Base-by-base conservation (phyloP, 1,140 invertebrate species). In the Venturia canescens region DNA sequence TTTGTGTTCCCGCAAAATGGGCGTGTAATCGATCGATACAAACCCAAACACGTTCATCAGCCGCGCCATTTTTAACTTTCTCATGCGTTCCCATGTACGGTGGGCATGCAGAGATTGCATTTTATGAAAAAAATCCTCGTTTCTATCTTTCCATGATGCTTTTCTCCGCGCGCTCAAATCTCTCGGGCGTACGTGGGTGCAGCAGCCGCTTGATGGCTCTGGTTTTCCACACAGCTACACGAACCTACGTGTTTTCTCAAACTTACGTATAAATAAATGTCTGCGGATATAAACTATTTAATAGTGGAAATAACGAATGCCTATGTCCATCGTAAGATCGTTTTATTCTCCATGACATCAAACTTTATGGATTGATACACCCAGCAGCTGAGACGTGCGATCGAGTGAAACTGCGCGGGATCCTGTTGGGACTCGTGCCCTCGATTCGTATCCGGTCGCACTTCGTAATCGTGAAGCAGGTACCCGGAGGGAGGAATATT, bases 1-100 rank as follows among this genome's bases (percentile, higher is more conserved):
- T 18, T 53, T 27, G 60, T 63, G 15, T 6, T 23, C 23, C 1
- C 60, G 13, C 38, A 44, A 44, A 44, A 23, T 6, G 26, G 4
- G 3, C n/a, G 50, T 23, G 15, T 63, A n/a, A 63, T 63, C 16
- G 60, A 11, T 23, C 9, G 15, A 23, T 63, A 63, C 27, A 63
- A 63, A 26, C 60, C 60, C 7, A 63, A 63, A 63, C 23, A 63
- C 60, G 60, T 63, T 63, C 60, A 63, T 63, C 60, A 26, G 23
- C 23, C 16, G 3, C 60, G 23, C 60, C 60, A 63, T 23, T 63
- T 23, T 23, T 26, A 23, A 23, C 60, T 63, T 63, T 63, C 60
- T 63, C 60, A 63, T 63, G 60, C 60, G 15, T 26, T 26, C 23
- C 23, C 27, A 63, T 63, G 27, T 63, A 63, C 23, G 23, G 26